Base-by-base conservation (phyloP, 2,113 vertebrate species). In the Ciconia boyciana region DNA sequence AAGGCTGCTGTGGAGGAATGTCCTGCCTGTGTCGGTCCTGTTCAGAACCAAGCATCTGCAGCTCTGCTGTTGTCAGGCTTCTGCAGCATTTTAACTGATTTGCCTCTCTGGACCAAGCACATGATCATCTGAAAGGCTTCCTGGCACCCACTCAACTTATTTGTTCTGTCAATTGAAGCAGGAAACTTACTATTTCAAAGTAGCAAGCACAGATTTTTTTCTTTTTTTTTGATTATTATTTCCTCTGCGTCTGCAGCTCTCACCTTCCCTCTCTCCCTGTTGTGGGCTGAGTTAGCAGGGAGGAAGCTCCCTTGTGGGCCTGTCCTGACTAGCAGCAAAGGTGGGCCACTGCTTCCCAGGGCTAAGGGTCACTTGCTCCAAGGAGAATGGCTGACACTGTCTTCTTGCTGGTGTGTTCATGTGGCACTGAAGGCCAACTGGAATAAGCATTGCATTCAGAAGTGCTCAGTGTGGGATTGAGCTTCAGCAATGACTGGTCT, bases 211-310 rank as follows among this genome's bases (percentile, higher is more conserved):
- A 70, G 54, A 55, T 49, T 41, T 15, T 15, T 4, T 6, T 79
- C 13, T 2, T 43, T 26, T 61, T 61, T 7, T 29, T 34, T 6
- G 61, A 55, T 36, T 57, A 41, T 32, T 44, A 32, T 68, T 83
- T 51, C 39, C 41, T 76, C 46, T n/a, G 11, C 10, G 29, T 11
- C 26, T 65, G n/a, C 58, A 83, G 58, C 46, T 80, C 16, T 80
- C 0, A 0, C 62, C 13, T 68, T 66, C 54, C 31, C 17, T 71
- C 19, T 29, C 11, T 80, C 17, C 28, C 10, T 31, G 16, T n/a
- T 66, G 39, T 19, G 48, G 51, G 31, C 62, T 80, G 62, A 54
- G 34, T 36, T 31, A 29, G 11, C 19, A 61, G 71, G 49, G 51
- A 78, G 21, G 46, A 49, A 61, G 39, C 16, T 79, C 52, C 29